phyloP scores from a whole-genome alignment of 2,797 vertebrate genomes.

The Sternarchorhynchus goeldii region DNA sequence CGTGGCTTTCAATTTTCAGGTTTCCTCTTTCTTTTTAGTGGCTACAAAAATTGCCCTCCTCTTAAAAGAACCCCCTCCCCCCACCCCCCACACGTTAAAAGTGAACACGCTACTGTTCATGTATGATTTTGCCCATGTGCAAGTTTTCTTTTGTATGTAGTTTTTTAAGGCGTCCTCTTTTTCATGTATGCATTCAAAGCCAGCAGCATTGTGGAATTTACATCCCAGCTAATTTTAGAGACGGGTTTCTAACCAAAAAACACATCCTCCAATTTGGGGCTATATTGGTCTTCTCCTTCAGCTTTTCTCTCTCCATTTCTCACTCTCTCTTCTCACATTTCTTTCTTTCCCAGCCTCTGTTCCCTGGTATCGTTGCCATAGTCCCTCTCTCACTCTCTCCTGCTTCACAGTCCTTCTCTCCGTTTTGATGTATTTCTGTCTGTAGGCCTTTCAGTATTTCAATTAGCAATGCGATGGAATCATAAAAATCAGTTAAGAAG shows the following conservation, averaged over 20 bases:
- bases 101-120: slow-evolving; percentile 63
- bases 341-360: not conserved
- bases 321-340: slow-evolving; percentile 35
- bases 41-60: slow-evolving; percentile 71
- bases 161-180: slow-evolving; percentile 60
- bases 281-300: slow-evolving; percentile 75
- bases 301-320: slow-evolving; percentile 45
- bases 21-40: slow-evolving; percentile 67
- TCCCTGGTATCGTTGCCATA: not conserved
- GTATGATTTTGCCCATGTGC: slow-evolving; percentile 40
- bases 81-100: slow-evolving; percentile 53
- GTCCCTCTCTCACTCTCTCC: not conserved
- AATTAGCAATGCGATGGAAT: no score
- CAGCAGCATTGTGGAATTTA: slow-evolving; percentile 76
- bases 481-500: not conserved
- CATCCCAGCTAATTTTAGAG: slow-evolving; percentile 80
- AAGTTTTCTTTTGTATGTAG: slow-evolving; percentile 46
- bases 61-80: slow-evolving; percentile 56
- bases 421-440: not conserved
- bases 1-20: slow-evolving; percentile 66
- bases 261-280: slow-evolving; percentile 81
- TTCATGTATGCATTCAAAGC: slow-evolving; percentile 65
- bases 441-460: no score
- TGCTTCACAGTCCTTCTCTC: not conserved
- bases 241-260: slow-evolving; percentile 82